These are phyloP conservation scores for Petrolisthes manimaculis DNA, from an alignment of 2,888 invertebrate genomes.

Conservation along the genomic window DNA sequence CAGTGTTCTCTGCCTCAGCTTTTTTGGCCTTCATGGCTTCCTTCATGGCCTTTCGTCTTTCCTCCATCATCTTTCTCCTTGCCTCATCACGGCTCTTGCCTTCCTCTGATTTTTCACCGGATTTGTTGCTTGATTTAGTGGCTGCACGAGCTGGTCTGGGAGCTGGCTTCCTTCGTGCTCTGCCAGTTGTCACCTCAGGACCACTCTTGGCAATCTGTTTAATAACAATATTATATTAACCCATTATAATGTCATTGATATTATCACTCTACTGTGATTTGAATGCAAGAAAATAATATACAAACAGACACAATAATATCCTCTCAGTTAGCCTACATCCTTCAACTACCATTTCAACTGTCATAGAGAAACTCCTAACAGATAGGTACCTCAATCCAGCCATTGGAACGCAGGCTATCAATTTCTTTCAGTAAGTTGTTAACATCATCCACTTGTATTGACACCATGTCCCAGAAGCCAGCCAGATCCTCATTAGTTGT, in stretches of 20 bases:
- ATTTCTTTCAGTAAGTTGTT: conserved; percentile 79
- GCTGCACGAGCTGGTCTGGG: conserved; percentile 44
- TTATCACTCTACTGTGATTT: not conserved
- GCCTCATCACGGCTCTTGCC: conserved; percentile 56
- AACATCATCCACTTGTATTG: conserved; percentile 89
- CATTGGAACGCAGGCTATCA: conserved; percentile 69
- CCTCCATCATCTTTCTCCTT: conserved; percentile 61
- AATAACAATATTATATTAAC: no score
- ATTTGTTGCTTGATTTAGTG: conserved; percentile 26
- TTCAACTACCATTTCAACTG: no score
- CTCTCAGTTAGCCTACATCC: no score
- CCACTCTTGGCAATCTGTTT: conserved; percentile 12
- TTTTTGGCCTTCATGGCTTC: conserved; percentile 64
- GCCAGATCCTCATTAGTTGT: conserved; percentile 91
- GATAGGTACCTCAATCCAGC: conserved; percentile 68
- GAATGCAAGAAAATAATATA: not conserved
- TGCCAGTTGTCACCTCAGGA: conserved; percentile 33
- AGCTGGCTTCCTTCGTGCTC: conserved; percentile 33
- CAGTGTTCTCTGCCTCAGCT: conserved; percentile 38
- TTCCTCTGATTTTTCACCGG: conserved; percentile 42
- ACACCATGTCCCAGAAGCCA: conserved; percentile 98
- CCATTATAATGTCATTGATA: not conserved
- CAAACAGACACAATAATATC: not conserved
- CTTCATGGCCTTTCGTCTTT: conserved; percentile 61
- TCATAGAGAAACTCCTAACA: not conserved